These are phyloP conservation scores for Meleagris gallopavo DNA, from an alignment of 2,113 vertebrate genomes.

Conservation along the genomic window DNA sequence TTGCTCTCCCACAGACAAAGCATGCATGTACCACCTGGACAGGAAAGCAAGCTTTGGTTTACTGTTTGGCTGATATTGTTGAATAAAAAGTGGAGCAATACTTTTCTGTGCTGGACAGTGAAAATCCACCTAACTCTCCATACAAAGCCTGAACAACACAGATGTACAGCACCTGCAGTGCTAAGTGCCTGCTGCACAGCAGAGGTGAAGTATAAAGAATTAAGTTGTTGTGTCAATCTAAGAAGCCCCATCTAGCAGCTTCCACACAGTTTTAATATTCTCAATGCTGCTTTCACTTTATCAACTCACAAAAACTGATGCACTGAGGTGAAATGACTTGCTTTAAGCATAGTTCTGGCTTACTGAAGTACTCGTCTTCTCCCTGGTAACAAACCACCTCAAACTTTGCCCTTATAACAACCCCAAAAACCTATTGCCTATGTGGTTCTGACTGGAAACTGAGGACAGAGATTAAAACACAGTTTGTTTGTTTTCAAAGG, in stretches of 20 bases:
- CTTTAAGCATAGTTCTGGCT: not conserved
- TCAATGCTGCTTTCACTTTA: not conserved
- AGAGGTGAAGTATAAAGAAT: not conserved
- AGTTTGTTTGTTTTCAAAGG: not conserved
- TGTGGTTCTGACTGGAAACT: not conserved
- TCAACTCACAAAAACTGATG: not conserved
- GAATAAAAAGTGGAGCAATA: not conserved
- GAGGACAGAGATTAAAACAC: not conserved
- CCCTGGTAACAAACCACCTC: not conserved
- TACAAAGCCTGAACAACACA: not conserved
- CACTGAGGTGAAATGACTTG: not conserved
- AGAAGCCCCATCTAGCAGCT: not conserved
- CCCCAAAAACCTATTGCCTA: not conserved
- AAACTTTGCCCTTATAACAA: not conserved
- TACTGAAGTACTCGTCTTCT: not conserved
- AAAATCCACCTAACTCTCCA: not conserved
- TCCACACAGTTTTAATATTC: not conserved
- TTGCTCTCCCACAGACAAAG: not conserved
- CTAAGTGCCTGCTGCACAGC: not conserved
- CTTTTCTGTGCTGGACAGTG: not conserved
- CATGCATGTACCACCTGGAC: not conserved
- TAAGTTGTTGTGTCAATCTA: not conserved
- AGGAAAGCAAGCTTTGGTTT: not conserved
- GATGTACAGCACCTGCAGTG: not conserved
- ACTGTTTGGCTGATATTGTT: not conserved